These are phyloP conservation scores for Hippocampus kuda DNA, from an alignment of 2,797 vertebrate species.

Conservation along the genomic window DNA sequence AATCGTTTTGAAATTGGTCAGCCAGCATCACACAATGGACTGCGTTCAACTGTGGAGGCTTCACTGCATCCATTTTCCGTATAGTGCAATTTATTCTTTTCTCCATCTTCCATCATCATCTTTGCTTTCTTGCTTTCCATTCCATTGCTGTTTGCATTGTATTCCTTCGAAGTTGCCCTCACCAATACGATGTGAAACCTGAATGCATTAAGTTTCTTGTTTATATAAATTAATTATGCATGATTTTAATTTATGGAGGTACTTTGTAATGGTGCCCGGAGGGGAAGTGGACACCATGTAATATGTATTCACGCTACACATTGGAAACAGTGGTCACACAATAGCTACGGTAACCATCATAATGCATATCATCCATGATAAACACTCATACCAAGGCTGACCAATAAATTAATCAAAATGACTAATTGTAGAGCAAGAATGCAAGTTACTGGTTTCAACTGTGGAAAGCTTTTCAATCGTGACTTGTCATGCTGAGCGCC, in stretches of 20 bases:
- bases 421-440: neutral
- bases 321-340: constrained; percentile 29
- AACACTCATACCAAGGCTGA: neutral
- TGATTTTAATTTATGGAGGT: constrained; percentile 30
- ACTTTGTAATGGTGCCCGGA: constrained; percentile 18
- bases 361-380: constrained; percentile 29
- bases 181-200: constrained; percentile 22
- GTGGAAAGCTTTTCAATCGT: neutral
- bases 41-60: neutral
- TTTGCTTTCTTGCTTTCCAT: neutral
- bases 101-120: neutral
- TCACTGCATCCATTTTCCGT: neutral
- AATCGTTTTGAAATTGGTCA: neutral
- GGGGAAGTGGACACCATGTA: constrained; percentile 32
- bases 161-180: constrained; percentile 36
- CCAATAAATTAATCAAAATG: constrained; percentile 4
- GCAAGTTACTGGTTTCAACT: neutral
- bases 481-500: neutral
- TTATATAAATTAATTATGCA: constrained; percentile 44
- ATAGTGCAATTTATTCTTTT: neutral
- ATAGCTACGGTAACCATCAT: constrained; percentile 9
- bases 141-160: constrained; percentile 16
- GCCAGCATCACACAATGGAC: neutral
- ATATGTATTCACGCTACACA: constrained; percentile 24
- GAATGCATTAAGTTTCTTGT: constrained; percentile 32